A percentile compares a stretch with the other conserved stretches of the same genome.
Conservation (phyloP, 1,140 invertebrate genomes). For the Trachymyrmex septentrionalis region DNA sequence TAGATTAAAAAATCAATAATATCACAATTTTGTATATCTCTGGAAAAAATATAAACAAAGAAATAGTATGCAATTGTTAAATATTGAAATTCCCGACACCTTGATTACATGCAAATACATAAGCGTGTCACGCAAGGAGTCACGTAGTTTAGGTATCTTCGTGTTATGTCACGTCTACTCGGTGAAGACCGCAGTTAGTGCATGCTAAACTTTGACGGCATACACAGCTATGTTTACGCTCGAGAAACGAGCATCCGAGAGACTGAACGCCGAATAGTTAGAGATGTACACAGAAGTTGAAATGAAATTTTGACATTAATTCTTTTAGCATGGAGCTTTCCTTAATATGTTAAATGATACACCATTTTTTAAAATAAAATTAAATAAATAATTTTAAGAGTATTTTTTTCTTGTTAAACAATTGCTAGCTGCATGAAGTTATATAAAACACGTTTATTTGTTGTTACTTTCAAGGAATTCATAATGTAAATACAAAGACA, state of each 20-base stretch:
- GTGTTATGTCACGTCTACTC: conserved; percentile 58
- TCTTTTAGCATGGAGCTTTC: background rate
- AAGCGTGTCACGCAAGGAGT: conserved; percentile 46
- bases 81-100: conserved; percentile 8
- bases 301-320: conserved; percentile 48
- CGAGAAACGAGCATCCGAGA: conserved; percentile 57
- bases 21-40: background rate
- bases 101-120: conserved; percentile 53
- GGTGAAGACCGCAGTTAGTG: conserved; percentile 60
- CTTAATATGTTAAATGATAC: background rate
- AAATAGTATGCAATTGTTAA: conserved; percentile 19
- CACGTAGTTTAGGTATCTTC: conserved; percentile 57
- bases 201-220: conserved; percentile 58
- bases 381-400: background rate
- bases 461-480: background rate
- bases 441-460: background rate
- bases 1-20: background rate
- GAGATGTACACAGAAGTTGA: conserved; percentile 23
- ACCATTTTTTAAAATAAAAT: background rate
- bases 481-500: background rate
- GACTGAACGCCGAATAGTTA: conserved; percentile 49
- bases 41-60: background rate
- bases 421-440: background rate
- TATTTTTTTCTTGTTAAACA: background rate
- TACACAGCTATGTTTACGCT: conserved; percentile 56